Base-by-base conservation (phyloP, 2,888 invertebrate species). In the Drosophila niveifrons region DNA sequence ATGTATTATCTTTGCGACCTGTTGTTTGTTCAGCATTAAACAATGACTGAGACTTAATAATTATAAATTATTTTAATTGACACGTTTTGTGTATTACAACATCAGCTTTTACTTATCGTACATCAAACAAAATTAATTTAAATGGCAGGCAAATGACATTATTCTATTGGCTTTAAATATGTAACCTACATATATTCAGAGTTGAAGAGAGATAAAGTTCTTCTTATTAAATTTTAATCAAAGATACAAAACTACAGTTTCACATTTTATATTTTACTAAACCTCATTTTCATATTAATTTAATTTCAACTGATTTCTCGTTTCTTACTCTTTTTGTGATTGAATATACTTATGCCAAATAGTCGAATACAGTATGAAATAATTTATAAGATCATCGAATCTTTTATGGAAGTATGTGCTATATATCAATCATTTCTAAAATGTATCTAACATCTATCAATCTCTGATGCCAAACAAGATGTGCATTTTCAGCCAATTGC, bases 401-500 rank as follows among this genome's bases (percentile, higher is more conserved):
- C 31, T 8, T 31, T 31, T 31, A 31, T 31, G 31, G 4, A 4
- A 23, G 31, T 31, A 10, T 31, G 31, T 9, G 9, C 23, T 23
- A 6, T 23, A 23, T 23, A 10, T 8, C 31, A 36, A 36, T 36
- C 36, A 36, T 6, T 6, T 23, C 23, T 6, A 23, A 31, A 10
- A 31, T 36, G 11, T 4, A 6, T 23, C 23, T 23, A 36, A 36
- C 36, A 34, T 36, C n/a, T 11, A 15, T 51, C 9, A 28, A 48
- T 10, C 29, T 39, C 13, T 13, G 7, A 50, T 11, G 9, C 2
- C 55, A 43, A 55, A 39, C 13, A 41, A 43, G 28, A 66, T 17
- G n/a, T 44, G 39, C 36, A 15, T 61, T 58, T 18, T n/a, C 41
- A 43, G 55, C 28, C 64, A 55, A 58, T 46, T 57, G 62, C 43